Percentiles rank a stretch among this genome's conserved stretches.
Evolutionary conservation across 1,140 invertebrate species (phyloP).

Genomic region (Scaptomyza hsui): DNA sequence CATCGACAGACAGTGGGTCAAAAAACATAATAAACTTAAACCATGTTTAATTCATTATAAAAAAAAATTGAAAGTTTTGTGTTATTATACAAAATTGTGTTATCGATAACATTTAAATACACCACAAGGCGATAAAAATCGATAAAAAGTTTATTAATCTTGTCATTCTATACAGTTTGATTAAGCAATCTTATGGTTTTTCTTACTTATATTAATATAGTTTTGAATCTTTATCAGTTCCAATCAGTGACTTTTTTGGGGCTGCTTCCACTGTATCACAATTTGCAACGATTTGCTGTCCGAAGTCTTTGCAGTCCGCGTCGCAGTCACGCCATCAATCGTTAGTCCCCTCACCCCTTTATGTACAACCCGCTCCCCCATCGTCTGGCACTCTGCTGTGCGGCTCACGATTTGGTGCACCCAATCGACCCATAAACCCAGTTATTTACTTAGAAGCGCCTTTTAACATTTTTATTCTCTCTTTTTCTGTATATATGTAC

Average conservation of each 20-base stretch:
- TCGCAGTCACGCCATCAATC: conserved; percentile 35
- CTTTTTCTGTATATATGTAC: no score
- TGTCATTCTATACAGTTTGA: no score
- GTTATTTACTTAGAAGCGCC: conserved; percentile 83
- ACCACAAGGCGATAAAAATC: no score
- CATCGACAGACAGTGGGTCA: conserved; percentile 9
- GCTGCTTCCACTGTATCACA: conserved; percentile 8
- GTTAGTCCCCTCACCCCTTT: conserved; percentile 6
- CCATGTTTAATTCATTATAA: no score
- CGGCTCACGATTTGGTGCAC: conserved; percentile 82
- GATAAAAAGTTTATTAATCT: no score
- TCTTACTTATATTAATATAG: no score
- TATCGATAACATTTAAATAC: no score
- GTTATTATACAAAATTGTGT: no score
- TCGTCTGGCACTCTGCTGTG: conserved; percentile 51
- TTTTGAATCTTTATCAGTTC: no score
- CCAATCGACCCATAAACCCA: conserved; percentile 84
- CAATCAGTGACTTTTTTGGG: background rate
- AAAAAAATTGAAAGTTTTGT: no score
- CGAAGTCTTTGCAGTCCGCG: conserved; percentile 7
- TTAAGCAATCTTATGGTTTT: no score
- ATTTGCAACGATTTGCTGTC: background rate
- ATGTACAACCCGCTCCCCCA: background rate
- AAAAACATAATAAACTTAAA: background rate
- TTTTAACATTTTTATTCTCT: conserved; percentile 68